These are phyloP conservation scores for Agonopterix heracliana DNA, from an alignment of 2,888 invertebrate genomes.

Conservation along the genomic window DNA sequence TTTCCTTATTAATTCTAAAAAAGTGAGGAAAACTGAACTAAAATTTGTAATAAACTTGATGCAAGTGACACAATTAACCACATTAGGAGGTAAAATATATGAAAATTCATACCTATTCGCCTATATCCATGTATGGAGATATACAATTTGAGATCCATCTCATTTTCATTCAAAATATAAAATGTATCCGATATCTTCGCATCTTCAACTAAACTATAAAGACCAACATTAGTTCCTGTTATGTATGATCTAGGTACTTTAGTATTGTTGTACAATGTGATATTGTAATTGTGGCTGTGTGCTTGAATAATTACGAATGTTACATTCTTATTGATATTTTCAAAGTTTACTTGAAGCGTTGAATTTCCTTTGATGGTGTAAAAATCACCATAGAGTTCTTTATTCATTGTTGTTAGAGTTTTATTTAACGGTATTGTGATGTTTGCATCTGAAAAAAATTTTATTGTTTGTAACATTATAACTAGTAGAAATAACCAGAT, in stretches of 20 bases:
- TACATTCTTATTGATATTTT: constrained; percentile 53
- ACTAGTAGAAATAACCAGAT: too few relatives aligned
- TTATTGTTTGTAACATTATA: too few relatives aligned
- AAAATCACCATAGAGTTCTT: constrained; percentile 44
- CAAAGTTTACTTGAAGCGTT: constrained; percentile 50
- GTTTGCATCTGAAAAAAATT: constrained; percentile 39
- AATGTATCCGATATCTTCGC: constrained; percentile 32
- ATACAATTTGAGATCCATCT: constrained; percentile 44
- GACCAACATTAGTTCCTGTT: constrained; percentile 79
- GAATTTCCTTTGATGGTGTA: constrained; percentile 34
- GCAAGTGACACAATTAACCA: too few relatives aligned
- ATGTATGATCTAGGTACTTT: constrained; percentile 41
- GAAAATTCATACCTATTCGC: constrained; percentile 51
- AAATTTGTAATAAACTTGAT: too few relatives aligned
- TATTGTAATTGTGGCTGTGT: constrained; percentile 75
- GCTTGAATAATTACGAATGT: constrained; percentile 79
- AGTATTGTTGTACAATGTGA: constrained; percentile 69
- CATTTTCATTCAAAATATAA: constrained; percentile 60
- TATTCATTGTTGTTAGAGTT: constrained; percentile 31
- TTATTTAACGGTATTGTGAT: constrained; percentile 47
- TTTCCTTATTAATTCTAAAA: too few relatives aligned
- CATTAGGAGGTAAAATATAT: background rate
- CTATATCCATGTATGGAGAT: constrained; percentile 73
- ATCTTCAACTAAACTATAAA: constrained; percentile 45
- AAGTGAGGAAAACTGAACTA: too few relatives aligned